Base-by-base conservation (phyloP, 2,888 invertebrate species). In the Syrista parreyssii region DNA sequence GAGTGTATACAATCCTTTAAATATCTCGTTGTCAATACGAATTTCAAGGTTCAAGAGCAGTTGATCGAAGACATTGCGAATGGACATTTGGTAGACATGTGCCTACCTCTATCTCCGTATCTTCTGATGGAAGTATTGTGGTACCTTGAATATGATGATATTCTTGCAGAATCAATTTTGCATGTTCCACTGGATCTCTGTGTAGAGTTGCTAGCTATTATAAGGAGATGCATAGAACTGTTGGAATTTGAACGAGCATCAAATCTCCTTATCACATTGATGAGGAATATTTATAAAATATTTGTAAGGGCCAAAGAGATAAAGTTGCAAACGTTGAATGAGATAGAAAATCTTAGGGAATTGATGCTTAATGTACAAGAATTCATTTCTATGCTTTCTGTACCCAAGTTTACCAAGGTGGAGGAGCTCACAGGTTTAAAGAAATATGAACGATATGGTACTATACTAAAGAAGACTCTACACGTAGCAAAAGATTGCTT, bases 51-150 rank as follows among this genome's bases (percentile, higher is more conserved):
- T 11, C 88, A 88, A 75, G 84, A 87, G n/a, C 75, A 84, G n/a
- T 79, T 91, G 9, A 78, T 80, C 1, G 88, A 91, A 73, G 90
- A 91, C 74, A 75, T 84, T n/a, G 68, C 76, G 0, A 83, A 82
- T 75, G 89, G 88, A n/a, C 86, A 88, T 76, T 80, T 91, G 34
- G 89, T 89, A 0, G 87, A 88, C 69, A 87, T 88, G 82, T 89
- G 87, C 78, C 88, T 90, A 15, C 81, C 88, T 23, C 69, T 91
- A 12, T 90, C 91, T 4, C 86, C 88, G 0, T 91, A 89, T 78
- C 79, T 91, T 6, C 82, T 91, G 3, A 77, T 88, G 6, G 88
- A 90, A 81, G 86, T 91, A 74, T 15, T 89, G 0, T 90, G 88
- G 87, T 78, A 76, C 9, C 73, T 91, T 0, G 78, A 85, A 6